phyloP scores from a whole-genome alignment of 2,888 invertebrate species.

The Hemaris fuciformis region DNA sequence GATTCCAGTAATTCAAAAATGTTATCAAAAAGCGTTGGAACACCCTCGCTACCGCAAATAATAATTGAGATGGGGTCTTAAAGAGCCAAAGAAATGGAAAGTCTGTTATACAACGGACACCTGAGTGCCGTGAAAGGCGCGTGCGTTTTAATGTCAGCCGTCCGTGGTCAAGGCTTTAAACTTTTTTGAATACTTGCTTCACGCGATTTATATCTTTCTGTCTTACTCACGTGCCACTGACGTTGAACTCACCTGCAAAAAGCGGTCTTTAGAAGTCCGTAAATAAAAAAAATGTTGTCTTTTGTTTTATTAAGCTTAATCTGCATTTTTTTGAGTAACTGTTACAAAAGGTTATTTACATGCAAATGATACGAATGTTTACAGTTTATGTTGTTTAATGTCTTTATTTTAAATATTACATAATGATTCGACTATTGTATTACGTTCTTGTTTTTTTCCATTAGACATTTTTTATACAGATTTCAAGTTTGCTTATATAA shows the following conservation, averaged over 20 bases:
- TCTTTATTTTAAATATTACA: not conserved
- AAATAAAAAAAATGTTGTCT: too few relatives aligned
- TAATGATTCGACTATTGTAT: not conserved
- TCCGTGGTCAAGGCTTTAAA: constrained; percentile 76
- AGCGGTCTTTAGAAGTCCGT: not conserved
- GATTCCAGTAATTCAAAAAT: not conserved
- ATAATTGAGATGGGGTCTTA: constrained; percentile 35
- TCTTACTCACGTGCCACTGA: constrained; percentile 40
- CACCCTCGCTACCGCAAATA: constrained; percentile 16
- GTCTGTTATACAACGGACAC: constrained; percentile 77
- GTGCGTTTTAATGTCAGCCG: constrained; percentile 70
- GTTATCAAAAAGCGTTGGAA: not conserved
- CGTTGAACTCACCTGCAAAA: constrained; percentile 23
- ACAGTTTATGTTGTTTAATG: not conserved
- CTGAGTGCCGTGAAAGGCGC: constrained; percentile 77
- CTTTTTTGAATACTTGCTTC: constrained; percentile 63
- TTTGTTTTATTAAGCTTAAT: too few relatives aligned
- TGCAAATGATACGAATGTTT: not conserved
- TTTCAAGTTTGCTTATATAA: too few relatives aligned
- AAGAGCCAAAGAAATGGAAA: constrained; percentile 71
- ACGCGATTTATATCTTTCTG: constrained; percentile 54
- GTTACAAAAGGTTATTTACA: not conserved
- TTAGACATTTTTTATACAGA: not conserved
- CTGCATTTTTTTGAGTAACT: not conserved
- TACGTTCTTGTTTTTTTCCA: not conserved